Base-by-base conservation (phyloP, 2,888 invertebrate genomes). In the Caenorhabditis sp. region DNA sequence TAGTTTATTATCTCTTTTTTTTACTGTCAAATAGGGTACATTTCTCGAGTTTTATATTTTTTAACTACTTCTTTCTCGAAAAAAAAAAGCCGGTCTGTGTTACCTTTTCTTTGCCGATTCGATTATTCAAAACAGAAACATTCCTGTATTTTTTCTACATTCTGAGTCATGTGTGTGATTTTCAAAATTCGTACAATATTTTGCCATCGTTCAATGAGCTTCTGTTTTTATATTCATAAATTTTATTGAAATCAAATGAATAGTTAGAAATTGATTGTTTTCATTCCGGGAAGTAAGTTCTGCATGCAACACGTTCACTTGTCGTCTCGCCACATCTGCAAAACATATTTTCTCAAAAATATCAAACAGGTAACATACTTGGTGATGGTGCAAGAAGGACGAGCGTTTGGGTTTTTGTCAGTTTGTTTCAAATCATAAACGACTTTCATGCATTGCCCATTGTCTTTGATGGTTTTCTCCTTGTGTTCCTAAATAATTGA, bases 401-500 rank as follows among this genome's bases (percentile, higher is more conserved):
- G 31, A 12, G 58, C 58, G 37, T 58, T 37, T 37, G 58, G 58
- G 21, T 37, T 58, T 8, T 4, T n/a, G n/a, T 58, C 58, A n/a
- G n/a, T 37, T 14, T 17, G 19, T 5, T 31, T 37, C 58, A 31
- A 58, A 19, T 31, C 37, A 23, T 58, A 58, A 17, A 19, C 31
- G 21, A 36, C 10, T 24, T 58, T 58, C 37, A 36, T 21, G 37
- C 58, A 58, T 3, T 36, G 27, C 1, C 58, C 51, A 51, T 51
- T 51, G 4, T 51, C 23, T 19, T 51, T 51, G 21, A 51, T 21
- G 2, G 51, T 23, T 55, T 55, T 55, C 27, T 27, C 55, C 4
- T n/a, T 23, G 17, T 55, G 55, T 55, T 55, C 55, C 55, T 55
- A 14, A n/a, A n/a, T n/a, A n/a, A n/a, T n/a, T n/a, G n/a, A n/a